phyloP scores from a whole-genome alignment of 2,797 vertebrate genomes.

The Scolopax bukidnonensis region DNA sequence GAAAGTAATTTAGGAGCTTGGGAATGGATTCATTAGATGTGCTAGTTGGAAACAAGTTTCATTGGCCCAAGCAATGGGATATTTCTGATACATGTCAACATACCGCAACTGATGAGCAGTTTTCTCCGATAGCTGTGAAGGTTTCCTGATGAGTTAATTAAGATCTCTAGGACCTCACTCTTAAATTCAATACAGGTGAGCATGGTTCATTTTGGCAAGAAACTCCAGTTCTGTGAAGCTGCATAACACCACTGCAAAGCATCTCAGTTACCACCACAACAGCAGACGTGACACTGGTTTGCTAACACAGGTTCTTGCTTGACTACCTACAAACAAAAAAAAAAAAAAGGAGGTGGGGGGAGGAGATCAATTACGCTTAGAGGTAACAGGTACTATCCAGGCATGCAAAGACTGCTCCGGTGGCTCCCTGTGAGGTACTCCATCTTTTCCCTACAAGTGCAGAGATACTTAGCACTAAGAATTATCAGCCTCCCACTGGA shows the following conservation, averaged over 20 bases:
- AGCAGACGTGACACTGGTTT: background rate
- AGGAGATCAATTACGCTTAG: background rate
- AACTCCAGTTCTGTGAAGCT: background rate
- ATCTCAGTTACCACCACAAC: background rate
- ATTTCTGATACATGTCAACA: background rate
- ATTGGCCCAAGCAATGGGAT: background rate
- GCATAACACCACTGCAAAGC: background rate
- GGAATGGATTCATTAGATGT: background rate
- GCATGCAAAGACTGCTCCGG: background rate
- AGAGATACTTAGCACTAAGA: background rate
- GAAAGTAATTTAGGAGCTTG: background rate
- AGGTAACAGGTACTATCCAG: background rate
- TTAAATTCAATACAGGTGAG: background rate
- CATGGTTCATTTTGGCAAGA: background rate
- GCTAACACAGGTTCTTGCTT: background rate
- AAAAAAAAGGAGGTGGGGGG: background rate
- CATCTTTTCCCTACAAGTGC: background rate
- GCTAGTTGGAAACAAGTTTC: background rate
- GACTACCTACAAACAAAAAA: background rate
- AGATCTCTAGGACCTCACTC: background rate
- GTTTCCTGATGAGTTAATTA: background rate
- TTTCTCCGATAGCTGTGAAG: background rate
- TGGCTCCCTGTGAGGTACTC: background rate
- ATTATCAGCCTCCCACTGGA: background rate
- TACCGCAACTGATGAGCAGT: background rate